Base-by-base conservation (phyloP, 2,888 invertebrate species). In the Hemithea aestivaria region DNA sequence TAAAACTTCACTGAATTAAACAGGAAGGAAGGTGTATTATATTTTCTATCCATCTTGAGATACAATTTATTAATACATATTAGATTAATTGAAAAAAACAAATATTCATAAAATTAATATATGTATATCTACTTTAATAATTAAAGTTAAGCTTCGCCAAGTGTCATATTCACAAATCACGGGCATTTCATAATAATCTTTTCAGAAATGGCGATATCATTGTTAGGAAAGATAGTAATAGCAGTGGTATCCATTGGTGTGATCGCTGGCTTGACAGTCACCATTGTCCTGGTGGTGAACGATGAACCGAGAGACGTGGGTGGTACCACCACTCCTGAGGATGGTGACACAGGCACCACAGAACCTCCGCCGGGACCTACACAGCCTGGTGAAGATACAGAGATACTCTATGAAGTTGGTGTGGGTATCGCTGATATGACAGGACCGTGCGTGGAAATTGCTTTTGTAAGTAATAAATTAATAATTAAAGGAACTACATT, bases 381-480 rank as follows among this genome's bases (percentile, higher is more conserved):
- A 4, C 20, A 6, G 6, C 45, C 20, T 12, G 20, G 6, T 10
- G 30, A 5, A 9, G 10, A 35, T 7, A 10, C 40, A 24, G 42
- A 42, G 1, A 11, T 54, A 0, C 43, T 55, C 16, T 83, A 74
- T 29, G 47, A 66, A 32, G 83, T 97, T 20, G 98, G 98, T 2
- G 92, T 95, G 4, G 97, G 97, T 0, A 94, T 95, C 28, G 94
- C 94, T 1, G 98, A 98, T 75, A 91, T 93, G 63, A 98, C 98
- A 0, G 98, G 98, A 10, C 97, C 97, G 0, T 90, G 93, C n/a
- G 96, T 93, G 6, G 97, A 96, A 78, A 92, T 97, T 35, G 91
- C 92, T 53, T 96, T 98, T 87, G 97, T 97, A 87, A 92, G 94
- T 91, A 51, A 12, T n/a, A 6, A 10, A 6, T 20, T n/a, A 5